A percentile compares a stretch with the other conserved stretches of the same genome.
Conservation (phyloP, 2,888 invertebrate species). For the Chaetoderma sp. region DNA sequence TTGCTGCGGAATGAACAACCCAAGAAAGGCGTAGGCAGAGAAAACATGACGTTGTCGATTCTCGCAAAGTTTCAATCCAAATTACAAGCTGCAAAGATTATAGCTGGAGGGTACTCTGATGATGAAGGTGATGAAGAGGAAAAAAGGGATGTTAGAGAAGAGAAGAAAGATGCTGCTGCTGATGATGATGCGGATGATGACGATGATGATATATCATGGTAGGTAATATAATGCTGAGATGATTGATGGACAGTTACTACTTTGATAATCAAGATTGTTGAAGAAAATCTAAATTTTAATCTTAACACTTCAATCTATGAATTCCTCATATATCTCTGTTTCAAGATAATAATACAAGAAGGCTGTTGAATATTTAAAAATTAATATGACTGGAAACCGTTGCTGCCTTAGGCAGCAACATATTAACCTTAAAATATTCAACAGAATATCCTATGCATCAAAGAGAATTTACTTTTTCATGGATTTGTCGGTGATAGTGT, state of each 20-base stretch:
- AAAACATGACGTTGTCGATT: slow-evolving; percentile 79
- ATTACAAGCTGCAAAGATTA: slow-evolving; percentile 76
- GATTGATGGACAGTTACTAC: background rate
- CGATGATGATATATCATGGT: slow-evolving; percentile 59
- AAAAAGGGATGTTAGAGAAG: slow-evolving; percentile 68
- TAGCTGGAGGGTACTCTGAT: slow-evolving; percentile 71
- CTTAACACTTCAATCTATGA: background rate
- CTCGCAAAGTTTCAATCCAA: slow-evolving; percentile 87
- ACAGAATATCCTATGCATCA: too few relatives aligned
- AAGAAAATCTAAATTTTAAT: background rate
- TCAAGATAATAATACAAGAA: background rate
- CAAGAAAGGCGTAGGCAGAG: slow-evolving; percentile 55
- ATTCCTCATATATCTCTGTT: background rate
- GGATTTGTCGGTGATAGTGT: too few relatives aligned
- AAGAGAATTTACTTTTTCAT: too few relatives aligned
- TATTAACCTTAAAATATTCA: too few relatives aligned
- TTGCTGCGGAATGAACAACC: slow-evolving; percentile 48
- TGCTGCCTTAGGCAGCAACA: too few relatives aligned
- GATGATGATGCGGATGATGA: slow-evolving; percentile 65
- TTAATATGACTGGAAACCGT: too few relatives aligned
- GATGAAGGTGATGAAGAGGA: slow-evolving; percentile 63
- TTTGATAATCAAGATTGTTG: background rate
- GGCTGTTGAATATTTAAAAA: too few relatives aligned
- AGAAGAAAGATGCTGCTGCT: slow-evolving; percentile 60
- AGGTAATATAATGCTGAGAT: slow-evolving; percentile 11